phyloP scores from a whole-genome alignment of 2,797 vertebrate species.

The Chrosomus eos region DNA sequence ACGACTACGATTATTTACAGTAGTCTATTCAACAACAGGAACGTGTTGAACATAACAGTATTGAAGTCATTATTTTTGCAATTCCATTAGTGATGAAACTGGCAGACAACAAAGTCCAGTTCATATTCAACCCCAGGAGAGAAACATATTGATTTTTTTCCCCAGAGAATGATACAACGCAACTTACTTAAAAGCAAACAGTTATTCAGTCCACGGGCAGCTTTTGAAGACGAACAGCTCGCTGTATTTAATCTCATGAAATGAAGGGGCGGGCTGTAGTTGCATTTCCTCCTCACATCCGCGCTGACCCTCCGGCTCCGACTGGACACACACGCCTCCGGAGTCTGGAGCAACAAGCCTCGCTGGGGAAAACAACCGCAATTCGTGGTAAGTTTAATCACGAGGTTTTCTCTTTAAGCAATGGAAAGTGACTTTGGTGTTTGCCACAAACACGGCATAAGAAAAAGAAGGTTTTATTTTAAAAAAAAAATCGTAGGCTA shows the following conservation, averaged over 20 bases:
- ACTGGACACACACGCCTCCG: constrained; percentile 29
- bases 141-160: not conserved
- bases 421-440: not conserved
- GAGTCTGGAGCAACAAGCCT: constrained; percentile 48
- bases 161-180: not conserved
- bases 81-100: too few relatives aligned
- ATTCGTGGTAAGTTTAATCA: not conserved
- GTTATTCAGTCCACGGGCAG: constrained; percentile 10
- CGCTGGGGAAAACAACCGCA: not conserved
- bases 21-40: not conserved
- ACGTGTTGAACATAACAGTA: too few relatives aligned
- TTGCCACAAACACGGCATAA: constrained; percentile 10
- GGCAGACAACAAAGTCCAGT: not conserved
- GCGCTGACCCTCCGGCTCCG: constrained; percentile 49
- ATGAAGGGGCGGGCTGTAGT: constrained; percentile 50
- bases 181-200: constrained; percentile 26
- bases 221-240: constrained; percentile 11
- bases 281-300: constrained; percentile 42
- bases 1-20: not conserved
- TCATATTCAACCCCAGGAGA: not conserved
- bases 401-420: not conserved
- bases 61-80: too few relatives aligned
- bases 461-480: not conserved
- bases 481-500: not conserved
- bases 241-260: constrained; percentile 35